Conservation (phyloP, 2,888 invertebrate species). For the Limnephilus lunatus region DNA sequence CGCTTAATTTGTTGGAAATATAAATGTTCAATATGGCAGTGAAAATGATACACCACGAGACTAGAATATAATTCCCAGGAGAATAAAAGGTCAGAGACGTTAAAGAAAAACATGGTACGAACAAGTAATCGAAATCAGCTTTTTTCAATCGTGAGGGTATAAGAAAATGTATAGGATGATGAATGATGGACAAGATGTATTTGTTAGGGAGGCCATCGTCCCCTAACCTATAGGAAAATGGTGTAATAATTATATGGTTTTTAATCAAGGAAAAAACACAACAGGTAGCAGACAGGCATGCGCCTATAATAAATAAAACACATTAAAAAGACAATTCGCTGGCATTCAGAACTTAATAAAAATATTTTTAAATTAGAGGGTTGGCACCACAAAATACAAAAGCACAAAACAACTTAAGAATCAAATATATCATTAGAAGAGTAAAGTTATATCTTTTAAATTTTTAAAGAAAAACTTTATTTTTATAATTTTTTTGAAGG, state of each 20-base stretch:
- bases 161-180: not conserved
- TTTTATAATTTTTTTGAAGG: too few relatives aligned
- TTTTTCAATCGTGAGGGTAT: too few relatives aligned
- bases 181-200: not conserved
- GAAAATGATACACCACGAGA: not conserved
- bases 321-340: too few relatives aligned
- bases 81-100: not conserved
- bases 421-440: not conserved
- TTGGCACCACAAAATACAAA: too few relatives aligned
- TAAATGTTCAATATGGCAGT: not conserved
- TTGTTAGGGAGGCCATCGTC: not conserved
- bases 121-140: not conserved
- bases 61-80: not conserved
- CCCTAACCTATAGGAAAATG: not conserved
- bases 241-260: too few relatives aligned
- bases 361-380: too few relatives aligned
- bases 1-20: not conserved
- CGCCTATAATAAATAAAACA: too few relatives aligned
- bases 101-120: not conserved
- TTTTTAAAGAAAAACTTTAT: too few relatives aligned
- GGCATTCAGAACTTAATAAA: too few relatives aligned
- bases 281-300: not conserved
- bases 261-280: not conserved
- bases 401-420: not conserved
- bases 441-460: too few relatives aligned